A percentile compares a stretch with the other conserved stretches of the same genome.
Conservation (phyloP, 1,140 invertebrate genomes). For the Lepidotrigona ventralis region DNA sequence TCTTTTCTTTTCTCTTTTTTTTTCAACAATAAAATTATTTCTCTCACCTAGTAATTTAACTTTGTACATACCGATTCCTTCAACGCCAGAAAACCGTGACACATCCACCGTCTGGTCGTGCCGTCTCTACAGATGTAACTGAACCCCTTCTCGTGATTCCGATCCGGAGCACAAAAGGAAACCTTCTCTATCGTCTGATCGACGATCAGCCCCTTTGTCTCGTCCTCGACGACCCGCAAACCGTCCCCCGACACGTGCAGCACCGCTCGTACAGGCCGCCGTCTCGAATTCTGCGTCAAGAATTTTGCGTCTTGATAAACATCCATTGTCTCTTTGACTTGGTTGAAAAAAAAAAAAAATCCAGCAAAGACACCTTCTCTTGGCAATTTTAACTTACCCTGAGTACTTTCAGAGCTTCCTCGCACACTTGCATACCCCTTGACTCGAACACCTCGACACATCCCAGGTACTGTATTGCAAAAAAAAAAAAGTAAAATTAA, state of each 20-base stretch:
- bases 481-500: constrained; percentile 10
- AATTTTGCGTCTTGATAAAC: constrained; percentile 17
- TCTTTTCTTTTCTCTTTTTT: neutral
- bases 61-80: constrained; percentile 90
- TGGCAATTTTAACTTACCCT: constrained; percentile 80
- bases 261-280: constrained; percentile 92
- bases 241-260: constrained; percentile 99
- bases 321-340: constrained; percentile 18
- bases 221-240: constrained; percentile 98
- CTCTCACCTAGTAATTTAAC: too few relatives aligned
- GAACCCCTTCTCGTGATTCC: constrained; percentile 98
- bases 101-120: constrained; percentile 97
- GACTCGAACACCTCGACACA: constrained; percentile 99
- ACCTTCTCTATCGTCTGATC: constrained; percentile 99
- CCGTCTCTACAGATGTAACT: constrained; percentile 95
- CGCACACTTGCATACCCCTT: constrained; percentile 99
- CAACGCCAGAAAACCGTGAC: constrained; percentile 98
- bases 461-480: constrained; percentile 90
- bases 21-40: too few relatives aligned
- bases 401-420: constrained; percentile 97
- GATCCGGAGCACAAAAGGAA: constrained; percentile 99
- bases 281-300: constrained; percentile 91
- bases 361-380: too few relatives aligned
- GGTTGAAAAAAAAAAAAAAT: too few relatives aligned
- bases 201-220: constrained; percentile 98